These are phyloP conservation scores for Scaptomyza hsui DNA, from an alignment of 1,140 invertebrate genomes.

Conservation along the genomic window DNA sequence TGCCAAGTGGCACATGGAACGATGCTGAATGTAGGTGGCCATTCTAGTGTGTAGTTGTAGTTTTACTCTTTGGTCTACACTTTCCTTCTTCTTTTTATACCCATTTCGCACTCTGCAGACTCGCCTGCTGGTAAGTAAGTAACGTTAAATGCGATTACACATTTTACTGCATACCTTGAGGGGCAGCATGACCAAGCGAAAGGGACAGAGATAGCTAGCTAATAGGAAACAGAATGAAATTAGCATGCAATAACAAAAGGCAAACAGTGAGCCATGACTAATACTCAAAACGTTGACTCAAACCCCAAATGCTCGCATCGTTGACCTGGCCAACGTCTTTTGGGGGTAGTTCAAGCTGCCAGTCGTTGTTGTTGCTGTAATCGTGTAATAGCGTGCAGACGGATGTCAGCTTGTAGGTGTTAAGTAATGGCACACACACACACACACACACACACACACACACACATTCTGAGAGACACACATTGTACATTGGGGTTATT, in stretches of 20 bases:
- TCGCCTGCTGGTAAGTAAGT: constrained; percentile 32
- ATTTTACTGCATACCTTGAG: constrained; percentile 65
- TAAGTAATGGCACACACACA: constrained; percentile 64
- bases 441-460: constrained; percentile 15
- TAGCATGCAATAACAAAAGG: constrained; percentile 72
- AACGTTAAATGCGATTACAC: constrained; percentile 70
- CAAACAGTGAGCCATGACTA: constrained; percentile 58
- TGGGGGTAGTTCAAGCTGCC: constrained; percentile 48
- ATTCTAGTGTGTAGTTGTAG: neutral
- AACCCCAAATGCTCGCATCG: constrained; percentile 19
- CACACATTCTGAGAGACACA: constrained; percentile 10
- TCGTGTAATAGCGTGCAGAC: constrained; percentile 74
- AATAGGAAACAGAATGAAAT: constrained; percentile 48
- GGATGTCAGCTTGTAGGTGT: constrained; percentile 60
- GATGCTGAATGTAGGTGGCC: constrained; percentile 33
- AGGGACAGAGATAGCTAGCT: constrained; percentile 6
- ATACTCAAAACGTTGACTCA: constrained; percentile 38
- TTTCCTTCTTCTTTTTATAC: constrained; percentile 15
- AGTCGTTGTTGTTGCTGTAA: constrained; percentile 60
- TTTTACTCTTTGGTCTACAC: neutral
- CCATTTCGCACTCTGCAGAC: neutral
- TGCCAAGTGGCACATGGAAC: constrained; percentile 20
- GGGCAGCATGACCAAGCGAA: constrained; percentile 31
- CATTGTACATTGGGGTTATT: constrained; percentile 58
- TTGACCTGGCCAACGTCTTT: constrained; percentile 35